These are phyloP conservation scores for Aselliscus stoliczkanus DNA, from an alignment of 2,797 vertebrate genomes.

Conservation along the genomic window DNA sequence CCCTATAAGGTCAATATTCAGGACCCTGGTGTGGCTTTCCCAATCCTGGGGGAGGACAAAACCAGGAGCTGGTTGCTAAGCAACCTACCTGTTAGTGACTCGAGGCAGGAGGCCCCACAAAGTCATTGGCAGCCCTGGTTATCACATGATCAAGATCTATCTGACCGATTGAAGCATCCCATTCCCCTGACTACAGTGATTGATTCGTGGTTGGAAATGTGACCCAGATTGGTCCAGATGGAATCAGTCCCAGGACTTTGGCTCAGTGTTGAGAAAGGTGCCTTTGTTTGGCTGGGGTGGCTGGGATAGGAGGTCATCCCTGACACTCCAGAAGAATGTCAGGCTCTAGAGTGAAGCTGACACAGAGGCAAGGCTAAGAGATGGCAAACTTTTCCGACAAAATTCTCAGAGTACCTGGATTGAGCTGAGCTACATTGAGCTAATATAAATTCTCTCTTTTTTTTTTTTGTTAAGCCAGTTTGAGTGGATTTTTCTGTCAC, in stretches of 20 bases:
- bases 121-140: not conserved
- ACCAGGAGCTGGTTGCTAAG: slow-evolving; percentile 1
- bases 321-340: not conserved
- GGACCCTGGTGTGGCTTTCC: not conserved
- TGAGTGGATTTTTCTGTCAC: not conserved
- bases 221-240: not conserved
- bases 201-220: not conserved
- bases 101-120: not conserved
- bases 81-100: not conserved
- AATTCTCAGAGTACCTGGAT: not conserved
- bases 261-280: not conserved
- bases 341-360: not conserved
- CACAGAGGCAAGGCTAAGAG: not conserved
- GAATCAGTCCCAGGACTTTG: not conserved
- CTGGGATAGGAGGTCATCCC: not conserved
- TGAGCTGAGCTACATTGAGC: not conserved
- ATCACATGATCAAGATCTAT: not conserved
- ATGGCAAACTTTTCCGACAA: not conserved
- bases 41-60: not conserved
- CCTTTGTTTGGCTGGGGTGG: not conserved
- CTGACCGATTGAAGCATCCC: not conserved
- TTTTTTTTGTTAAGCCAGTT: not conserved
- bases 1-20: not conserved
- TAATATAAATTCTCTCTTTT: not conserved
- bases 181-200: not conserved